phyloP scores from a whole-genome alignment of 2,888 invertebrate species.

The Lingula anatina region DNA sequence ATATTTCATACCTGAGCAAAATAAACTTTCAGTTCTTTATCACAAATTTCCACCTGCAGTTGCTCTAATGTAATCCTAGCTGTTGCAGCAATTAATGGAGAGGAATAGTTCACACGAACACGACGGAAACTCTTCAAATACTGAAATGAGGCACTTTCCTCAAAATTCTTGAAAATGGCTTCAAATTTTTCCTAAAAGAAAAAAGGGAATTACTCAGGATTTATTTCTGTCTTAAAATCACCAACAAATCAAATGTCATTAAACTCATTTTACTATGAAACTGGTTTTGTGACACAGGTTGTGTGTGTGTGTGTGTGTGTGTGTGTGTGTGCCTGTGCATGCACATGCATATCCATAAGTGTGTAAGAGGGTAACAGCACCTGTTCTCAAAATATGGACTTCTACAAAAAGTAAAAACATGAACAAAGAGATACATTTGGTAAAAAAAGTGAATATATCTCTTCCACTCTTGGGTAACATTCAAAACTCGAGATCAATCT shows the following conservation, averaged over 20 bases:
- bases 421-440: no score
- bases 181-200: constrained; percentile 64
- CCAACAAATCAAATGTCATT: no score
- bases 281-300: no score
- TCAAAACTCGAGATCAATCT: no score
- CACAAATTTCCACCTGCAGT: constrained; percentile 73
- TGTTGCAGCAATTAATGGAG: constrained; percentile 78
- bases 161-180: constrained; percentile 76
- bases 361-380: not conserved
- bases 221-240: not conserved
- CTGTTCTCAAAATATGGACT: not conserved
- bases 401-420: no score
- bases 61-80: constrained; percentile 83
- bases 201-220: no score
- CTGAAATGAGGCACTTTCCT: constrained; percentile 79
- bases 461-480: no score
- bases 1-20: constrained; percentile 66
- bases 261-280: no score
- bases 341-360: not conserved
- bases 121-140: constrained; percentile 93
- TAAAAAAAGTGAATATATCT: no score
- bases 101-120: constrained; percentile 85
- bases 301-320: no score
- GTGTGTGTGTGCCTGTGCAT: not conserved
- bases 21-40: constrained; percentile 77